Evolutionary conservation across 2,797 vertebrate species (phyloP), one percentile per base, ranked within the genome.

Genomic region (Champsocephalus esox): DNA sequence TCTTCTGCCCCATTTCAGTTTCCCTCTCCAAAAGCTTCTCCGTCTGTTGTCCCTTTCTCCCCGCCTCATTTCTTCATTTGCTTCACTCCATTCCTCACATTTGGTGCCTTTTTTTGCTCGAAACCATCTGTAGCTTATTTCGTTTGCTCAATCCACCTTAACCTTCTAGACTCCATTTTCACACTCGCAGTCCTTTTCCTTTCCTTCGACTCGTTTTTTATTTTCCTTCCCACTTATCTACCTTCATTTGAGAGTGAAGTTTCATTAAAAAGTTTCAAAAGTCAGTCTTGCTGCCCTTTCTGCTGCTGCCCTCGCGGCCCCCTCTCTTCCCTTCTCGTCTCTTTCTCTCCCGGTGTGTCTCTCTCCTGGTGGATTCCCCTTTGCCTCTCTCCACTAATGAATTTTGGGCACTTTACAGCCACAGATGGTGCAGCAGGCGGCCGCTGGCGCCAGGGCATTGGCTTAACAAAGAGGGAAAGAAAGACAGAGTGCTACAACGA

Each of bases 401-500:
- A 83, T 90, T 89, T 92, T 78, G 86, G 92, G 82, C 89, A 82
- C 86, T 90, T 88, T 79, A 78, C 84, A 81, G 77, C 84, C 86
- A 89, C 92, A 93, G 92, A 93, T 91, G 92, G 88, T 84, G 82
- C 80, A 84, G 88, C 79, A 81, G 82, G 81, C 88, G 82, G 85
- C 78, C 66, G 70, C 86, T 86, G 89, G 84, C 62, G 80, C 75
- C 76, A 51, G 69, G 61, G 75, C 64, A 57, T 80, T 59, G 72
- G 80, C 78, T 75, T 77, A 71, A 83, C 80, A 87, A 84, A 90
- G 64, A 70, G 48, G 32, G 43, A 68, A 55, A 56, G 62, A 69
- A 60, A 67, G 66, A 71, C 60, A 46, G 70, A 78, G 78, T 28
- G 70, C 66, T 80, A 66, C 70, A 78, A 80, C 12, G 45, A 55